phyloP scores from a whole-genome alignment of 2,113 vertebrate genomes.

The Copsychus sechellarum region DNA sequence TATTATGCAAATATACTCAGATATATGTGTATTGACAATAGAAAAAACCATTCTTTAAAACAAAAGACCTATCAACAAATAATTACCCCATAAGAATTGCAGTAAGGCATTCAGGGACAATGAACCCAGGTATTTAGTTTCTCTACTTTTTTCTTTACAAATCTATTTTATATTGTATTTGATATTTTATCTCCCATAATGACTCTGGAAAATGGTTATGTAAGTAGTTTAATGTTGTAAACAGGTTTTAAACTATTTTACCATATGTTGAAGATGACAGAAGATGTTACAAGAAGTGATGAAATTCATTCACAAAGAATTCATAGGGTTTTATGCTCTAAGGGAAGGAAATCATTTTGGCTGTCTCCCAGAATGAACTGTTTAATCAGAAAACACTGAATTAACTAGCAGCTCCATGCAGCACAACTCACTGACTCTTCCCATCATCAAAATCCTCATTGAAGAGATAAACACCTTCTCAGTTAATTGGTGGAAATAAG shows the following conservation, averaged over 20 bases:
- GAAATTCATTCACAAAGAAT: conserved; percentile 38
- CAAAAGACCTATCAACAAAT: neutral
- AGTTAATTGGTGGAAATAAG: neutral
- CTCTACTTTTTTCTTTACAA: neutral
- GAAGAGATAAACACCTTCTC: neutral
- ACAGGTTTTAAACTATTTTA: neutral
- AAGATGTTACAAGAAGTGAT: neutral
- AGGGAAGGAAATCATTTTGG: conserved; percentile 5
- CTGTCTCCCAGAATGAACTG: conserved; percentile 4
- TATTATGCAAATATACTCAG: neutral
- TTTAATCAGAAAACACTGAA: conserved; percentile 35
- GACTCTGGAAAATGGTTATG: neutral
- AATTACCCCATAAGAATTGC: neutral
- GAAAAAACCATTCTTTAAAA: neutral
- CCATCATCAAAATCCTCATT: neutral
- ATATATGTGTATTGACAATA: neutral
- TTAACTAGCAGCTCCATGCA: neutral
- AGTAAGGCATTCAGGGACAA: neutral
- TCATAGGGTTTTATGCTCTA: neutral
- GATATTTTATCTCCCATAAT: neutral
- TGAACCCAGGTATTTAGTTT: neutral
- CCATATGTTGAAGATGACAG: conserved; percentile 32
- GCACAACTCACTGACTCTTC: neutral
- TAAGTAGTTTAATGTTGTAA: neutral
- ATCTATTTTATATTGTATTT: neutral